Base-by-base conservation (phyloP, 2,113 vertebrate species). In the Abramis brama region DNA sequence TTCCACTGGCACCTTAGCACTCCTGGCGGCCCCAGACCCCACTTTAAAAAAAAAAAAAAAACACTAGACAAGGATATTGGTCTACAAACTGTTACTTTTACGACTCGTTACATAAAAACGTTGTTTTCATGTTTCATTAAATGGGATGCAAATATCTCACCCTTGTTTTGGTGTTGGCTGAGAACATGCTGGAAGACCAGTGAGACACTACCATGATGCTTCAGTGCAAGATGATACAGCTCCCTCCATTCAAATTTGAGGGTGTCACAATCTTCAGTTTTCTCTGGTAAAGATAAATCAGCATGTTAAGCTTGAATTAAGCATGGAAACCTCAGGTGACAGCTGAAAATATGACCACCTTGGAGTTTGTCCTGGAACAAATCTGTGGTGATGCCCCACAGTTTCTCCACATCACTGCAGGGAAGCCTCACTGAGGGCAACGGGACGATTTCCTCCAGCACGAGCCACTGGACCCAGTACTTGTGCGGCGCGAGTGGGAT, bases 171-270 rank as follows among this genome's bases (percentile, higher is more conserved):
- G 43, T 92, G 90, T 52, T 87, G 88, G 52, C 82, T 74, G 82
- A 94, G 90, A 76, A 92, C 91, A 21, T 92, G 79, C 68, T 66
- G 84, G 15, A 91, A 91, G 5, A 93, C 36, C 62, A 87, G 82
- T 0, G 79, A 45, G 13, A 73, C 64, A 43, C 86, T 75, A 12
- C 91, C 89, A 73, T 92, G 90, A 43, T 92, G 89, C 52, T 23
- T 13, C 6, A 90, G n/a, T 0, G 90, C 86, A 23, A 90, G 47
- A 39, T 78, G 62, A 82, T 91, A 82, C 23, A 93, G 71, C 47
- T 93, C 91, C 59, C 89, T 89, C 93, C 93, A 93, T 27, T 93
- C 91, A 64, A 90, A 89, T 60, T 83, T 91, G 19, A 91, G 81
- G 3, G 84, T 43, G 36, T 89, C 89, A 15, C 59, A 80, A 2